These are phyloP conservation scores for Cactoblastis cactorum DNA, from an alignment of 2,888 invertebrate genomes.

Conservation along the genomic window DNA sequence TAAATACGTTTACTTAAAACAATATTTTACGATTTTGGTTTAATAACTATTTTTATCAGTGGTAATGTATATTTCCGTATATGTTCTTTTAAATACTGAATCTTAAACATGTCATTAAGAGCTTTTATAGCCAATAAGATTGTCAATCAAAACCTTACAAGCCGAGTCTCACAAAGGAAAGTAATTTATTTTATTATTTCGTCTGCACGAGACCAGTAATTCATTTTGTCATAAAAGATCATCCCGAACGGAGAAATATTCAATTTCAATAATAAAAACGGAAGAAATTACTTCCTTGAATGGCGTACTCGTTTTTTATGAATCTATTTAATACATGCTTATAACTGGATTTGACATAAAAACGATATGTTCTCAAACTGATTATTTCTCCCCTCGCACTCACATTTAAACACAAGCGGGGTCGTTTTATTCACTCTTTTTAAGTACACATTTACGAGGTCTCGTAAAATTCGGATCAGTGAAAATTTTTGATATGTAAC, in stretches of 20 bases:
- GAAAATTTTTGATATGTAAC: conserved; percentile 80
- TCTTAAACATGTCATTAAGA: not conserved
- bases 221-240: conserved; percentile 9
- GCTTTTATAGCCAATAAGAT: not conserved
- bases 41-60: not conserved
- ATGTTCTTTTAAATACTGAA: not conserved
- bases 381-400: conserved; percentile 52
- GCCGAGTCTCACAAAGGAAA: conserved; percentile 28
- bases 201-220: not conserved
- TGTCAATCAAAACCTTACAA: conserved; percentile 13
- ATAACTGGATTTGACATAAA: conserved; percentile 39
- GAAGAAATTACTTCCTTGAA: conserved; percentile 6
- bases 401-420: conserved; percentile 60
- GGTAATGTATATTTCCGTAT: not conserved
- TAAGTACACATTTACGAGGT: conserved; percentile 77
- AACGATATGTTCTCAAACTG: conserved; percentile 44
- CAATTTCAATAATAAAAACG: conserved; percentile 3
- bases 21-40: too few species aligned
- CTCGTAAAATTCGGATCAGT: conserved; percentile 79
- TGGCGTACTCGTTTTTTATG: conserved; percentile 11
- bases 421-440: conserved; percentile 62
- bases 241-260: not conserved
- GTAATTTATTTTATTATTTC: conserved; percentile 1
- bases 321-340: conserved; percentile 14
- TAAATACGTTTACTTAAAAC: too few species aligned